Conservation (phyloP, 2,888 invertebrate genomes). For the Lampropteryx suffumata region DNA sequence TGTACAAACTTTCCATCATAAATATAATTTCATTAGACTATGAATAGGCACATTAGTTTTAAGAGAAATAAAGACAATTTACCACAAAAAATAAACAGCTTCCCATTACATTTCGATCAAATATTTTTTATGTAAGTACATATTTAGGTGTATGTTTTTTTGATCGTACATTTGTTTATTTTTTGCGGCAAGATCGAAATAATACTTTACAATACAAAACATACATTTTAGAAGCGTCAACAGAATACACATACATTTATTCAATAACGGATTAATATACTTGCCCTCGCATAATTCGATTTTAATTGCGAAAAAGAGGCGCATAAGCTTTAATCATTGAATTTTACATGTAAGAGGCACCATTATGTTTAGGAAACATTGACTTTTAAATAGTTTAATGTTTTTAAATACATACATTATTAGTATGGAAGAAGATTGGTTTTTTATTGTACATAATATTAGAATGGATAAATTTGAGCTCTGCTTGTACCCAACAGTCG, state of each 20-base stretch:
- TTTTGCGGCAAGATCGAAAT: too few relatives aligned
- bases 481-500: constrained; percentile 19
- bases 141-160: too few relatives aligned
- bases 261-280: background rate
- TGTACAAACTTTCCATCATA: background rate
- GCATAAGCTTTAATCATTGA: constrained; percentile 13
- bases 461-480: constrained; percentile 33
- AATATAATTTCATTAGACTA: background rate
- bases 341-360: constrained; percentile 32
- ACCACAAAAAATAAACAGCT: background rate
- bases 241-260: background rate
- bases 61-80: background rate
- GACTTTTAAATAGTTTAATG: background rate
- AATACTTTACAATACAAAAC: too few relatives aligned
- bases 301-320: constrained; percentile 20
- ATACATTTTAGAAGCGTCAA: too few relatives aligned
- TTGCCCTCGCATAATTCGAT: constrained; percentile 17
- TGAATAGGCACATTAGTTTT: background rate
- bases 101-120: too few relatives aligned
- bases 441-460: too few relatives aligned
- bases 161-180: too few relatives aligned
- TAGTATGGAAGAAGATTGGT: too few relatives aligned
- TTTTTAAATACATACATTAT: too few relatives aligned
- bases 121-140: too few relatives aligned
- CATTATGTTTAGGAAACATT: constrained; percentile 21